Evolutionary conservation across 2,797 vertebrate species (phyloP).

Genomic region (Leucoraja ocellata): DNA sequence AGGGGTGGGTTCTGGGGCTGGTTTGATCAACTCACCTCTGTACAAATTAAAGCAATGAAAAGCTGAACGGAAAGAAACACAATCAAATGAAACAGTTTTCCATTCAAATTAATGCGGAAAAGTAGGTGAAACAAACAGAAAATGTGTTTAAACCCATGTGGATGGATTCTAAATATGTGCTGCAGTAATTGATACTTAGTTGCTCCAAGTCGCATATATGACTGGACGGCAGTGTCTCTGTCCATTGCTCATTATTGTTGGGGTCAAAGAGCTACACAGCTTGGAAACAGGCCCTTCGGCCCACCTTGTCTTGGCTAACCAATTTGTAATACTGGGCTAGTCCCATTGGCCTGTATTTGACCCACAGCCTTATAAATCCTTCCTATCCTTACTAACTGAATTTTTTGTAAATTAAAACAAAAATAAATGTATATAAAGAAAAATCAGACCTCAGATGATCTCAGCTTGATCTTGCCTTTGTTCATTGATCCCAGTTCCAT

Average conservation of each 20-base stretch:
- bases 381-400: not conserved
- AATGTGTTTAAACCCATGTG: not conserved
- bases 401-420: not conserved
- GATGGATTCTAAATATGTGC: not conserved
- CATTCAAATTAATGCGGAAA: not conserved
- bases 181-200: not conserved
- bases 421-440: not conserved
- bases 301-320: no score
- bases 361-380: no score
- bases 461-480: no score
- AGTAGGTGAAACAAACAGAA: slow-evolving; percentile 3
- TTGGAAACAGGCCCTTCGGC: no score
- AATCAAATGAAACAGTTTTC: slow-evolving; percentile 4
- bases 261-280: no score
- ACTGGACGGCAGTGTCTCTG: not conserved
- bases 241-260: no score
- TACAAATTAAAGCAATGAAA: slow-evolving; percentile 22
- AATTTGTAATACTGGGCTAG: no score
- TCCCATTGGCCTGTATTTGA: no score
- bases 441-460: not conserved
- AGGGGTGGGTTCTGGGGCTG: not conserved
- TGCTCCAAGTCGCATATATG: not conserved
- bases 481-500: no score
- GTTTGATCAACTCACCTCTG: not conserved
- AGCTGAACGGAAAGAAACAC: slow-evolving; percentile 31